phyloP scores from a whole-genome alignment of 2,888 invertebrate species.

The Apotomis capreana region DNA sequence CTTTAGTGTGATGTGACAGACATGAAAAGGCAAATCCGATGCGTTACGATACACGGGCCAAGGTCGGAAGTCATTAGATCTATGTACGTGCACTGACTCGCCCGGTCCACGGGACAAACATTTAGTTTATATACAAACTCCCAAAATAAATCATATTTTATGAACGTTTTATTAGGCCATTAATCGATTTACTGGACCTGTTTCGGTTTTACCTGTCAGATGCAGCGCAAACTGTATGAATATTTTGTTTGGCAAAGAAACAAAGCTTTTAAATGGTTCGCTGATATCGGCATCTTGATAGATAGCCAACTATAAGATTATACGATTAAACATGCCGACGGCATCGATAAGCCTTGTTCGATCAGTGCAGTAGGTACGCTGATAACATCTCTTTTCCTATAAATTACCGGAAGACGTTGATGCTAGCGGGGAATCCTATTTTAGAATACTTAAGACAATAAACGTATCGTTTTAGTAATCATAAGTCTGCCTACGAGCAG shows the following conservation, averaged over 20 bases:
- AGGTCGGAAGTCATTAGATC: slow-evolving; percentile 34
- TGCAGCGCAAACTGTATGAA: slow-evolving; percentile 3
- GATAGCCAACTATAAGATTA: not conserved
- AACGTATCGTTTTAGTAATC: slow-evolving; percentile 40
- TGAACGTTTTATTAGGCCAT: not conserved
- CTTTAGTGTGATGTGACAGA: slow-evolving; percentile 41
- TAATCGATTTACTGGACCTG: slow-evolving; percentile 17
- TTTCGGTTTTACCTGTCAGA: slow-evolving; percentile 4
- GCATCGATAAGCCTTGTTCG: not conserved
- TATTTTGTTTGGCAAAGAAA: slow-evolving; percentile 14
- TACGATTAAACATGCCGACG: slow-evolving; percentile 11
- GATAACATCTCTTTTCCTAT: slow-evolving; percentile 24
- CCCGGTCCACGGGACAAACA: slow-evolving; percentile 1
- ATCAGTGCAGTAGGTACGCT: not conserved
- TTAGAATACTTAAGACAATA: slow-evolving; percentile 39
- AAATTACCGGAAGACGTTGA: slow-evolving; percentile 34
- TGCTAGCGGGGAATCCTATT: slow-evolving; percentile 29
- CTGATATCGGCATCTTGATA: not conserved
- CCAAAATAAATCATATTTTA: not conserved
- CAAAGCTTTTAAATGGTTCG: slow-evolving; percentile 7
- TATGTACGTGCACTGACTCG: slow-evolving; percentile 11
- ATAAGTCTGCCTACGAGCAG: slow-evolving; percentile 33
- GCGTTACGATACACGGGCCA: slow-evolving; percentile 37
- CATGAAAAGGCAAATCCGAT: slow-evolving; percentile 40
- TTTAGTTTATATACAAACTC: not conserved